Base-by-base conservation (phyloP, 64 coral and sea anemone species). In the Acropora yongei region DNA sequence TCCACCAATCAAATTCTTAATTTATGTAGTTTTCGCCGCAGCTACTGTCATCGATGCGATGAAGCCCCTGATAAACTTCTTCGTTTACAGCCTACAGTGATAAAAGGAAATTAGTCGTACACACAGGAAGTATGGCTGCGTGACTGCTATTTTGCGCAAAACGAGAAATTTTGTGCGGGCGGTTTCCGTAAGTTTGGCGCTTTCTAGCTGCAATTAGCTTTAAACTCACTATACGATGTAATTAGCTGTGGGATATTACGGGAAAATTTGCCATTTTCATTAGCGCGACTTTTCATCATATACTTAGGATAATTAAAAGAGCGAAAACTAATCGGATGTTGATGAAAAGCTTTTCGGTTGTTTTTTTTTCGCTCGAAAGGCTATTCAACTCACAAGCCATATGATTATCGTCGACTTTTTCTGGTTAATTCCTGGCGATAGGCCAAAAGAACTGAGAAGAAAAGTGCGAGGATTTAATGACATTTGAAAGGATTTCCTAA, bases 291-390 rank as follows among this genome's bases (percentile, higher is more conserved):
- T 19, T 85, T 71, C 8, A 72, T 49, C 30, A 30, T 30, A 30
- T 30, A 30, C 30, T 46, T 71, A 1, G 30, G 66, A 9, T 85
- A 71, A 85, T 85, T 18, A 85, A 69, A 72, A 85, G 43, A 50
- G 9, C 44, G 2, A 12, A 72, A 71, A 71, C 48, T 69, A 85
- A 85, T 48, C 61, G 65, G 65, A 85, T 71, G 63, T 71, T 71
- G 82, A 71, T 85, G 8, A 63, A 63, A 63, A 12, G 13, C 10
- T 63, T 63, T 63, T 10, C 11, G 60, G 13, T 14, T 63, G 14
- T 10, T 63, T 11, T 63, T 63, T 63, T 63, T 14, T 63, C 6
- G 60, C 60, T 13, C 8, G 44, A 67, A 46, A 49, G 5, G 67
- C 43, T 39, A 41, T 39, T 71, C 65, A 48, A 72, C 63, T 13